These are phyloP conservation scores for Nothoprocta perdicaria DNA, from an alignment of 2,113 vertebrate genomes.

Conservation along the genomic window DNA sequence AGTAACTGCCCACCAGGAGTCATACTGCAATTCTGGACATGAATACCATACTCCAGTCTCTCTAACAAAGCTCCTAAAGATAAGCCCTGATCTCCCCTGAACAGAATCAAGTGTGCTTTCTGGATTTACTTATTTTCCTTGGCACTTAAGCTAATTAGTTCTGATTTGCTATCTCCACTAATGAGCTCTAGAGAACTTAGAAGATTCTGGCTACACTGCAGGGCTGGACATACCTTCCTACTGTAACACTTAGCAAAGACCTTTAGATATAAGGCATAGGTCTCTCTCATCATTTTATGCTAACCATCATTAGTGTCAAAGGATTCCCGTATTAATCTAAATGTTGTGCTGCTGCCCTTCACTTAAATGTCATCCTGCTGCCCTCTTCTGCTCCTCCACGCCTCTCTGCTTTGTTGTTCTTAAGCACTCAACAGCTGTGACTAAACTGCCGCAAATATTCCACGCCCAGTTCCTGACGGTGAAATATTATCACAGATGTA, in stretches of 20 bases:
- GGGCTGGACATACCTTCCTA: neutral
- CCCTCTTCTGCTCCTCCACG: neutral
- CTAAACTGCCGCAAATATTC: conserved; percentile 54
- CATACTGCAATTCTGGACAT: neutral
- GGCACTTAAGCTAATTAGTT: neutral
- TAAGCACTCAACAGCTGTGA: conserved; percentile 24
- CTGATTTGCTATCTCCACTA: neutral
- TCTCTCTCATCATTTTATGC: neutral
- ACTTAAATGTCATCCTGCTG: neutral
- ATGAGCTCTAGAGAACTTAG: neutral
- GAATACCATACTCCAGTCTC: neutral
- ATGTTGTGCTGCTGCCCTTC: neutral
- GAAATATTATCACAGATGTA: neutral
- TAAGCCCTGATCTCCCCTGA: too few relatives aligned
- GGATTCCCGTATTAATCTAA: neutral
- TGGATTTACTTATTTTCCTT: neutral
- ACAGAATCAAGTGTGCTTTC: neutral
- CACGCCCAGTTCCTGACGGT: conserved; percentile 9
- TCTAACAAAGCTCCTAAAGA: neutral
- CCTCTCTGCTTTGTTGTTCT: conserved; percentile 7
- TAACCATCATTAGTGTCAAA: neutral
- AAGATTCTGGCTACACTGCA: neutral
- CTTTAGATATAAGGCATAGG: neutral
- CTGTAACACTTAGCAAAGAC: neutral
- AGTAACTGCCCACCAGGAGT: neutral